Evolutionary conservation across 2,888 invertebrate genomes (phyloP), one percentile per base, ranked within the genome.

Genomic region (Pterostichus madidus): DNA sequence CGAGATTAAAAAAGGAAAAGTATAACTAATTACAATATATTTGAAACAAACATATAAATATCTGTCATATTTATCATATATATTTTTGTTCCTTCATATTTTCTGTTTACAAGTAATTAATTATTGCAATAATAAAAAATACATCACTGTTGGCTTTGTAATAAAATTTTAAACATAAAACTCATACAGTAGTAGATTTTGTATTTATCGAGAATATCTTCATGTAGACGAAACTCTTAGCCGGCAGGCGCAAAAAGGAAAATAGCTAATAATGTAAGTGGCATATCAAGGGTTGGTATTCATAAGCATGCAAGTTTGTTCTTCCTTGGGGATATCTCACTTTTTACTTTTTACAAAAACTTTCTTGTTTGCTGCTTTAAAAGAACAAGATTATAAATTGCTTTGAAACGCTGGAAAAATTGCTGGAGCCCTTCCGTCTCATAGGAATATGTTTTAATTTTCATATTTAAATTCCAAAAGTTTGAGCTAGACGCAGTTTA

Each of bases 401-500:
- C 81, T 75, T 75, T 81, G 81, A 75, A 81, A 81, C 81, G 81
- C 81, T 46, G 59, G 81, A 81, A 81, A 81, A 81, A 81, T 75
- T 75, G 75, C 81, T 31, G 5, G 32, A 59, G 56, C 75, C 81
- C 73, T 81, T 35, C 56, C 15, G 75, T 75, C 81, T 81, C 81
- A 24, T 32, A 81, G 81, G 81, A 81, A 81, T 81, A 81, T 81
- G 81, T 81, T 81, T 81, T 81, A 81, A 81, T 81, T 81, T 81
- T 75, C 81, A 81, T 81, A 81, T 81, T 81, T 75, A 81, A 81
- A 81, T 81, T 73, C 81, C 39, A 46, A 68, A 75, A 81, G 71
- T 71, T 81, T 71, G 17, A 31, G 46, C n/a, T 35, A 77, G 35
- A 56, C 8, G 52, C 77, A 56, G 77, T 56, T 56, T 77, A 77